phyloP scores from a whole-genome alignment of 2,797 vertebrate species.

The Sebastes glaucus region DNA sequence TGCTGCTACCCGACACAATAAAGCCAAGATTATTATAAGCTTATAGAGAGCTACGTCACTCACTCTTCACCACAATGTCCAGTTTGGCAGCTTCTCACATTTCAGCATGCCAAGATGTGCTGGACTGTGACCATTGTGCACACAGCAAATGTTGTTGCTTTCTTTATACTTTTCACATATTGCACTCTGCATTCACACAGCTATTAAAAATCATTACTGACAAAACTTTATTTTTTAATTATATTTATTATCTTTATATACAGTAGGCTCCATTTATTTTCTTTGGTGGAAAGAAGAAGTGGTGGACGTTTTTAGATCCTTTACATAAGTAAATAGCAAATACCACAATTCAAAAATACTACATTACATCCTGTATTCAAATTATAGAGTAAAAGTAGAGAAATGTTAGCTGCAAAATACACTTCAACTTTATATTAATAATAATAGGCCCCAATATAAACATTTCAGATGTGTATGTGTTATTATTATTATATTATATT shows the following conservation, averaged over 20 bases:
- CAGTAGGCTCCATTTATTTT: neutral
- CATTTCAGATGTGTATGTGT: too few relatives aligned
- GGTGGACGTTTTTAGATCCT: neutral
- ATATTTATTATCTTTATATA: neutral
- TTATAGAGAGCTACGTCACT: constrained; percentile 16
- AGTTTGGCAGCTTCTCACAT: neutral
- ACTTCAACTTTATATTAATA: too few relatives aligned
- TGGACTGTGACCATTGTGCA: neutral
- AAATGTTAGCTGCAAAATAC: neutral
- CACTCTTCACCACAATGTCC: neutral
- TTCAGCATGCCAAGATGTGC: neutral
- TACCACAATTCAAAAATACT: neutral
- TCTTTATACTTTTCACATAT: neutral
- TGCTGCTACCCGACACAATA: constrained; percentile 43
- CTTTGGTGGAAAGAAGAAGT: neutral
- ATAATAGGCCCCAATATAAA: too few relatives aligned
- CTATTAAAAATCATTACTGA: neutral
- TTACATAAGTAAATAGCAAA: neutral
- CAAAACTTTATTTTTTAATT: neutral
- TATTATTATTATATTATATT: too few relatives aligned
- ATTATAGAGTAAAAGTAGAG: neutral
- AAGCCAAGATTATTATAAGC: constrained; percentile 10
- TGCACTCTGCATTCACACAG: neutral
- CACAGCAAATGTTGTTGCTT: neutral
- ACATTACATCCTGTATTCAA: neutral